phyloP scores from a whole-genome alignment of 2,888 invertebrate genomes.

The Phragmatobia fuliginosa region DNA sequence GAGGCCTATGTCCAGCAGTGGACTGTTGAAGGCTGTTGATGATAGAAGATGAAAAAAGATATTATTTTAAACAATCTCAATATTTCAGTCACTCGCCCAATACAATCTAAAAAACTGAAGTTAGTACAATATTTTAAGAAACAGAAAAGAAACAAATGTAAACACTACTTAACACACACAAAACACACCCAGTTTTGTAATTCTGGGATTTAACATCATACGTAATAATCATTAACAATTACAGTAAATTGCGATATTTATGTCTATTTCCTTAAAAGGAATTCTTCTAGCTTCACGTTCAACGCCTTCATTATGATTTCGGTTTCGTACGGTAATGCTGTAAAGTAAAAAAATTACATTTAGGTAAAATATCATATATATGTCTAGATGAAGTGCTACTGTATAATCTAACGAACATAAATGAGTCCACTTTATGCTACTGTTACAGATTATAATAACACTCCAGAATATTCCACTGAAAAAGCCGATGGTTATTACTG shows the following conservation, averaged over 20 bases:
- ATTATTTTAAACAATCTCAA: no score
- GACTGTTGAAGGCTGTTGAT: no score
- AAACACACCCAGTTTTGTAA: no score
- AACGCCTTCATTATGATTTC: slow-evolving; percentile 32
- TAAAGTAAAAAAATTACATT: neutral
- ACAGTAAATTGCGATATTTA: neutral
- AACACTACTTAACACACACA: no score
- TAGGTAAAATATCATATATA: neutral
- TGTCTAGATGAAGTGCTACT: neutral
- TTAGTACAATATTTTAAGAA: neutral
- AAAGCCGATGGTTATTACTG: no score
- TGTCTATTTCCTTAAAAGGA: slow-evolving; percentile 15
- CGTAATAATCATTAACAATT: neutral
- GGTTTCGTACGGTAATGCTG: slow-evolving; percentile 30
- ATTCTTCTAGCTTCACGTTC: slow-evolving; percentile 32
- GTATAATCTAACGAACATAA: neutral
- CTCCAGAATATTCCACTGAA: no score
- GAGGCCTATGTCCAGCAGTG: no score
- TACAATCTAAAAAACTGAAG: neutral
- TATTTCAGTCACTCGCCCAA: neutral
- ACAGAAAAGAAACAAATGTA: neutral
- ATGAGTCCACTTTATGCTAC: neutral
- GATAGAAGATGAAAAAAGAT: no score
- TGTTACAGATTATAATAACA: no score
- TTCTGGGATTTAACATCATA: neutral